phyloP scores from a whole-genome alignment of 2,113 vertebrate species.

The Alces alces region DNA sequence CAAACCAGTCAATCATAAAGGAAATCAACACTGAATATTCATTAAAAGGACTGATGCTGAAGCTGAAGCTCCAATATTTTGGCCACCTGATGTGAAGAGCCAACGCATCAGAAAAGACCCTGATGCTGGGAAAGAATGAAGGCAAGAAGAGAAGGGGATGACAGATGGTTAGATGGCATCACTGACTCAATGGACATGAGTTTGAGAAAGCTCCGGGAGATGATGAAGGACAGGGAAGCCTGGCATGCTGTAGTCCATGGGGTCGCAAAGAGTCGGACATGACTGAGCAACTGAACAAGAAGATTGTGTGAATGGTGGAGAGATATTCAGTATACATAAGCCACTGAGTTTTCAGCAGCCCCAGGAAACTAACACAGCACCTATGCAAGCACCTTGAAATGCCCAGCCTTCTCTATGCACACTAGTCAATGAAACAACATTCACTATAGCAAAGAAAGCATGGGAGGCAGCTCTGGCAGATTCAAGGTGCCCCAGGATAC shows the following conservation, averaged over 20 bases:
- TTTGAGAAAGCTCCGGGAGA: background rate
- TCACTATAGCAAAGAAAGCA: background rate
- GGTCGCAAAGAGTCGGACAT: accelerated
- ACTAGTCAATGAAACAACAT: background rate
- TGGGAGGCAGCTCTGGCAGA: background rate
- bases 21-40: background rate
- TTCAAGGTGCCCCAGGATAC: background rate
- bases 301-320: background rate
- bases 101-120: background rate
- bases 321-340: background rate
- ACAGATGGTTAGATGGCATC: background rate
- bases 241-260: background rate
- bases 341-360: background rate
- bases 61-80: background rate
- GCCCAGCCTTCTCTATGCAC: too few relatives aligned
- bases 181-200: background rate
- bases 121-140: background rate
- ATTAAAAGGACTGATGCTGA: background rate
- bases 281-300: background rate
- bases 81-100: background rate
- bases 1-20: background rate
- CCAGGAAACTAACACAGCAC: background rate
- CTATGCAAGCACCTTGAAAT: background rate
- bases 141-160: background rate
- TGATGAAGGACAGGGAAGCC: background rate